Conservation (phyloP, 1,140 invertebrate genomes). For the Pteromalus puparum region DNA sequence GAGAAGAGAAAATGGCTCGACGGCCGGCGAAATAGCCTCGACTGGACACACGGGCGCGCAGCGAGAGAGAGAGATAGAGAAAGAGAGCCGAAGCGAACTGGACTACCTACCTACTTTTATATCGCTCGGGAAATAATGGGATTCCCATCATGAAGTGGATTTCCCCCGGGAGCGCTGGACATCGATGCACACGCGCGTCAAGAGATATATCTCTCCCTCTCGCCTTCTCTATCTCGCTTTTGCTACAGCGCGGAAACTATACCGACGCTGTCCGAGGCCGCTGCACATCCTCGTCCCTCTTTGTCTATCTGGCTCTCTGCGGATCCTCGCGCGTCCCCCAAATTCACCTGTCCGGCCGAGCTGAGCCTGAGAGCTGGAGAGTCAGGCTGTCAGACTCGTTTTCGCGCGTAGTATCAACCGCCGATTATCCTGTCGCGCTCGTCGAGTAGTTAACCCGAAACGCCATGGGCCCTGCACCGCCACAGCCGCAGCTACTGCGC, state of each 20-base stretch:
- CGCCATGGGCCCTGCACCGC: neutral
- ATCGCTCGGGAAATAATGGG: conserved; percentile 75
- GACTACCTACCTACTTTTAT: conserved; percentile 72
- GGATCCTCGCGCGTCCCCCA: conserved; percentile 50
- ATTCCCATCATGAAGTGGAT: conserved; percentile 77
- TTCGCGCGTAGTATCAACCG: conserved; percentile 56
- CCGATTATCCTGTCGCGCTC: conserved; percentile 56
- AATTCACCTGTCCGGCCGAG: conserved; percentile 46
- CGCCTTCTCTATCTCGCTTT: neutral
- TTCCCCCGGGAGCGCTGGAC: conserved; percentile 73
- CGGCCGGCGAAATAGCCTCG: conserved; percentile 59
- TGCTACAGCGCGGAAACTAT: conserved; percentile 55
- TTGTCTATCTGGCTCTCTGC: conserved; percentile 57
- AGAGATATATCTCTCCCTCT: conserved; percentile 65
- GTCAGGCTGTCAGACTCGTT: conserved; percentile 53
- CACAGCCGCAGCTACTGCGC: neutral
- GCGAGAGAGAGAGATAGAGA: conserved; percentile 45
- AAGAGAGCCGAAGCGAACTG: conserved; percentile 48
- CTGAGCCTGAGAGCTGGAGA: neutral
- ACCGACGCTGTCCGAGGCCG: neutral
- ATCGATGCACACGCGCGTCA: conserved; percentile 70
- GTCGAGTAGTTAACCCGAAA: conserved; percentile 26
- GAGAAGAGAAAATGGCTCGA: conserved; percentile 51
- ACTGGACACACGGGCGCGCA: conserved; percentile 32
- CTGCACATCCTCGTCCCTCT: neutral